phyloP scores from a whole-genome alignment of 2,888 invertebrate genomes.

The Lycophotia porphyrea region DNA sequence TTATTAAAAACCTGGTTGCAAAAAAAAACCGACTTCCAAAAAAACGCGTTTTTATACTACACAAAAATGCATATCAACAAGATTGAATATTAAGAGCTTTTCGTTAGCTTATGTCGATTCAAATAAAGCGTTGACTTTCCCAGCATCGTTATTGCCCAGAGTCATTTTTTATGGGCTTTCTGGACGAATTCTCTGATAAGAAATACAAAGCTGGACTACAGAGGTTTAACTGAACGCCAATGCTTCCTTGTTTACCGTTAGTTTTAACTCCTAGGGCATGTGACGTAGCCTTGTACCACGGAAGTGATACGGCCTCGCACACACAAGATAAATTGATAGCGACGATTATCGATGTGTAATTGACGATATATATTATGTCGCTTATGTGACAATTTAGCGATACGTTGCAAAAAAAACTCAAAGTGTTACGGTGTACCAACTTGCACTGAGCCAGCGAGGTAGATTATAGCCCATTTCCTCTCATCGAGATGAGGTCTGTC shows the following conservation, averaged over 20 bases:
- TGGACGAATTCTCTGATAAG: too few species aligned
- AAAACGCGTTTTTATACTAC: too few species aligned
- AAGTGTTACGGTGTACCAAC: background rate
- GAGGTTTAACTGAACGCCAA: background rate
- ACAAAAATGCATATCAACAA: background rate
- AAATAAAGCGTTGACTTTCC: background rate
- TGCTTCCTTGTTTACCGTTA: constrained; percentile 44
- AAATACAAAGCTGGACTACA: background rate
- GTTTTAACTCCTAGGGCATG: constrained; percentile 26
- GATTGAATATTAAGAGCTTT: background rate
- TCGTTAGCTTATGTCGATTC: background rate
- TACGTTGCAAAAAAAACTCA: background rate
- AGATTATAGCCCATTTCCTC: too few species aligned
- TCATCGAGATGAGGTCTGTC: background rate
- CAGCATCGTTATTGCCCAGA: background rate
- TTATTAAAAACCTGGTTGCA: too few species aligned
- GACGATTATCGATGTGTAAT: constrained; percentile 44
- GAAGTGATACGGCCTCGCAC: constrained; percentile 53
- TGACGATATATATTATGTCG: constrained; percentile 11
- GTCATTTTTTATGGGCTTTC: background rate
- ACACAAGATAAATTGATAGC: constrained; percentile 60
- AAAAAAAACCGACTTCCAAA: too few species aligned
- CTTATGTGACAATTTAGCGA: background rate
- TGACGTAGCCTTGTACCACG: constrained; percentile 39
- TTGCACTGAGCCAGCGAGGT: background rate